Evolutionary conservation across 2,113 vertebrate species (phyloP), one percentile per base, ranked within the genome.

Genomic region (Poecile atricapillus): DNA sequence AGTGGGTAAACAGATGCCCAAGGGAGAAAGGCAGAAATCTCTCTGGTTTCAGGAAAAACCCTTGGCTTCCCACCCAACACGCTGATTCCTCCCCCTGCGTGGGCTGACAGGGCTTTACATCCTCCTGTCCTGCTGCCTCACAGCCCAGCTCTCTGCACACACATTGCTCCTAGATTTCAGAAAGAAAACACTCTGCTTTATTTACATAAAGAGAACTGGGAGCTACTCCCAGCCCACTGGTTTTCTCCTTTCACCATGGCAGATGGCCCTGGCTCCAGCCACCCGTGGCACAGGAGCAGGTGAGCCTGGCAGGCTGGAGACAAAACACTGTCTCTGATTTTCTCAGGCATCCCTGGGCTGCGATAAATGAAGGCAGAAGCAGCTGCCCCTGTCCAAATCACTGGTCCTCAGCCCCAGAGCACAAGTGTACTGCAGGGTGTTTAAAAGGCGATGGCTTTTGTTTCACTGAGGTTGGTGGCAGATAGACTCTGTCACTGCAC

Each of bases 321-420:
- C 14, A 0, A 0, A 68, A 53, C 8, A 9, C 27, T 17, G 31
- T 1, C 13, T 0, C 46, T 6, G 8, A 43, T 33, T 49, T 33
- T 31, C 78, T 67, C 15, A 9, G 5, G 30, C 39, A 4, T n/a
- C 83, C 59, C 44, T 10, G 22, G n/a, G 24, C 0, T 71, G 74
- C 65, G 60, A 44, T 47, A 65, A 92, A 62, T 22, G 15, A n/a
- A 67, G 78, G 31, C 35, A 74, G 62, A 59, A 68, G 27, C 81
- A 89, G 77, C 64, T 78, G 77, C 39, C 39, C 68, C 52, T 14
- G 19, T 5, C 64, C 13, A 1, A 50, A n/a, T 15, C 18, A 27
- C 46, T 1, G 1, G 9, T 41, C 50, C 49, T 47, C 65, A 47
- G 70, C 59, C 64, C 37, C 74, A 47, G 53, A 47, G n/a, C 79